Evolutionary conservation across 1,140 invertebrate species (phyloP), one percentile per base, ranked within the genome.

Genomic region (Lucilia cuprina): DNA sequence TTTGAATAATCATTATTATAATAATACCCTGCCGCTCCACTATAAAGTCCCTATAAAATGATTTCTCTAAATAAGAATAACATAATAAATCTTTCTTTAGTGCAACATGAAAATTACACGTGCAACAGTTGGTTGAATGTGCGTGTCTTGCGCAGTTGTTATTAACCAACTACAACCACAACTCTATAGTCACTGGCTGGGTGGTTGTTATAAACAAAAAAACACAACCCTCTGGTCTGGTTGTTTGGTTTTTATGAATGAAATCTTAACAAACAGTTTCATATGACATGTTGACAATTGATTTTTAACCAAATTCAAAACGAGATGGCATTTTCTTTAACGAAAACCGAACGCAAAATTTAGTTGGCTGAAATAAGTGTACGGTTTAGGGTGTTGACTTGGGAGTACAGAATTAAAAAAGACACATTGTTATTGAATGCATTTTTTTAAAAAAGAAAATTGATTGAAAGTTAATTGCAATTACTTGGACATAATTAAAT

Each of bases 91-190:
- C 35, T 19, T 13, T 17, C 17, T 70, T 19, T 70, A 70, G 19
- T 70, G 65, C n/a, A 21, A 70, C n/a, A 70, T 70, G 65, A 70
- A n/a, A n/a, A 12, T 70, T 21, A 19, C 35, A 80, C 77, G 77
- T 80, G 77, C 41, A 80, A 80, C 77, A 80, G 77, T 12, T 80
- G 77, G 77, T 25, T 80, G 41, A 13, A 13, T 55, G 50, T 80
- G 77, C 77, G 77, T 80, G 77, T 80, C 77, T 80, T 80, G 77
- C 77, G 77, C 77, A 80, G n/a, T 80, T 2, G n/a, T 19, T 78
- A 19, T n/a, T 21, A 10, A n/a, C n/a, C n/a, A n/a, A n/a, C n/a
- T n/a, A n/a, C 17, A 19, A 25, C 41, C 41, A 49, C 25, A 49
- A 21, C 10, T 19, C 34, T 49, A 47, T 50, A 19, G 21, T 12